Evolutionary conservation across 2,797 vertebrate genomes (phyloP).

Genomic region (Philypnodon macrostomus): DNA sequence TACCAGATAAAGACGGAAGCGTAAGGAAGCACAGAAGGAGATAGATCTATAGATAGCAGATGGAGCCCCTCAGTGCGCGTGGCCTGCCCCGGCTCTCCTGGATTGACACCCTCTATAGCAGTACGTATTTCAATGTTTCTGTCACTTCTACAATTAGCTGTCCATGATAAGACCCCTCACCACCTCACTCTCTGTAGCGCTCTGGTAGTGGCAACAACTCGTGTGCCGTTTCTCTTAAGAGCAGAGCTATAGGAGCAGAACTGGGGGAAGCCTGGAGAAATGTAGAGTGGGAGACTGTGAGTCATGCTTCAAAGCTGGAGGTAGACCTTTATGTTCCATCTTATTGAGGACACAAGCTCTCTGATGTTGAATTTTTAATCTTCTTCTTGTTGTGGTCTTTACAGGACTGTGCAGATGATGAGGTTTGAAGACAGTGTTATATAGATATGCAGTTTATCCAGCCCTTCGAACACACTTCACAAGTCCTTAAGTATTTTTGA

Average conservation of each 20-base stretch:
- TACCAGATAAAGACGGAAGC: constrained; percentile 45
- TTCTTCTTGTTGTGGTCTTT: constrained; percentile 29
- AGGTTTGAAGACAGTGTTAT: too few species aligned
- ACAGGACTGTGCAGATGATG: too few species aligned
- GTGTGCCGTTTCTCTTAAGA: constrained; percentile 15
- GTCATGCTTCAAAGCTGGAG: constrained; percentile 35
- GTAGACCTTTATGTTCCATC: constrained; percentile 62
- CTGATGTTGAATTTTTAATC: constrained; percentile 55
- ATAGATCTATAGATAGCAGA: constrained; percentile 59
- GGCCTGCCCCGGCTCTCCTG: constrained; percentile 95
- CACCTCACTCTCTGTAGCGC: background rate
- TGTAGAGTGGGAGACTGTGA: constrained; percentile 26
- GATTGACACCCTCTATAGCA: constrained; percentile 98
- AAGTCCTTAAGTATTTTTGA: too few species aligned
- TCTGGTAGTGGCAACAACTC: constrained; percentile 25
- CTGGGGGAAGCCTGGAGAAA: constrained; percentile 29
- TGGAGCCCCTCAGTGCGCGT: constrained; percentile 93
- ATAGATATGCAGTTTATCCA: too few species aligned
- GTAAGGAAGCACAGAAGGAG: constrained; percentile 40
- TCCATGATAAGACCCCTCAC: constrained; percentile 35
- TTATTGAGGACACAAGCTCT: constrained; percentile 43
- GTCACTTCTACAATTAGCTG: constrained; percentile 48
- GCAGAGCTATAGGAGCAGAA: constrained; percentile 9
- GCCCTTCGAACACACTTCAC: too few species aligned
- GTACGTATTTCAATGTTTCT: constrained; percentile 77